Percentiles rank a stretch among this genome's conserved stretches.
These are phyloP conservation scores for Empis stercorea DNA, from an alignment of 2,888 invertebrate species.

Conservation along the genomic window DNA sequence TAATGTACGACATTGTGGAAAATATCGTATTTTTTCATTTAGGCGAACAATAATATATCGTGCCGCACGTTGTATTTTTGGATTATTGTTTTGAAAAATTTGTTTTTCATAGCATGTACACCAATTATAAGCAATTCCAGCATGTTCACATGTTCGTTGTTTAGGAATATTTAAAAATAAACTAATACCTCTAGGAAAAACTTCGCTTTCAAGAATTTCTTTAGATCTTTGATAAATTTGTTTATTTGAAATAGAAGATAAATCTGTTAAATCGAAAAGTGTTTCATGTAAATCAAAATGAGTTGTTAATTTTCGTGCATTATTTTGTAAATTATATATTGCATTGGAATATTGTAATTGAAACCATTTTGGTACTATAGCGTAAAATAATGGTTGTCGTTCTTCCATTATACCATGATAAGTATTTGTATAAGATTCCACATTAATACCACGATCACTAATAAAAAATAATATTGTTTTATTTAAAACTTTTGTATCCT, in stretches of 20 bases:
- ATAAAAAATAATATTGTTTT: conserved; percentile 57
- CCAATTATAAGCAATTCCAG: conserved; percentile 72
- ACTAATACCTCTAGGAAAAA: conserved; percentile 52
- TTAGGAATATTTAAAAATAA: conserved; percentile 60
- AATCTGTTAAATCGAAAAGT: conserved; percentile 50
- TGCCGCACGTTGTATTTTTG: conserved; percentile 44
- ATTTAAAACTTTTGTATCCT: conserved; percentile 36
- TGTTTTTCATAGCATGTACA: conserved; percentile 69
- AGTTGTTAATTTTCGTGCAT: conserved; percentile 60
- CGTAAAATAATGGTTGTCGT: conserved; percentile 66
- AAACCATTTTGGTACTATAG: conserved; percentile 63
- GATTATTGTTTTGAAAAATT: conserved; percentile 38
- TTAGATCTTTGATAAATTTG: conserved; percentile 32
- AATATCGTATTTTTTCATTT: conserved; percentile 46
- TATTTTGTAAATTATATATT: conserved; percentile 49
- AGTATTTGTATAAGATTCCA: conserved; percentile 67
- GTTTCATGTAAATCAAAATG: conserved; percentile 78
- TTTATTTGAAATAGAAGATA: conserved; percentile 37
- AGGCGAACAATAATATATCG: conserved; percentile 48
- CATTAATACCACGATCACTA: conserved; percentile 85
- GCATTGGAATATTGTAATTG: conserved; percentile 46
- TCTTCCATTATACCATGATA: conserved; percentile 82
- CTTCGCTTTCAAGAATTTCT: conserved; percentile 29
- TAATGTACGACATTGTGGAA: conserved; percentile 53
- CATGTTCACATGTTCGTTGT: conserved; percentile 60